Evolutionary conservation across 2,888 invertebrate species (phyloP), one percentile per base, ranked within the genome.

Genomic region (Stenodema calcarata): DNA sequence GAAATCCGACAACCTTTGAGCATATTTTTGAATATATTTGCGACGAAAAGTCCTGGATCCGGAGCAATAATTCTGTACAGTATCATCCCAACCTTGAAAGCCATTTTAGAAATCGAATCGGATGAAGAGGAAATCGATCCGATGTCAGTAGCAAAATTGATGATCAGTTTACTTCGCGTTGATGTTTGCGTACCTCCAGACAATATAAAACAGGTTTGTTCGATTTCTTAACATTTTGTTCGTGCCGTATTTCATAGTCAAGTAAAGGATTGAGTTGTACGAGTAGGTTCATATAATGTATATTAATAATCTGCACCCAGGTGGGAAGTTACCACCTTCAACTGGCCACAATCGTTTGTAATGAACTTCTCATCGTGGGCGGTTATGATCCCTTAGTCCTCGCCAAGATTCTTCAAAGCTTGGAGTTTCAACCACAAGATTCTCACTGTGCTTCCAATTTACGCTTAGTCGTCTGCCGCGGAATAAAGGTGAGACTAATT

Each of bases 101-200:
- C 81, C 14, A 27, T 47, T 23, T 9, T 81, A 27, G 54, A 80
- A 1, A 30, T 75, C 28, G 44, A 18, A 11, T 14, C 23, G 0
- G 73, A 86, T 0, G 44, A 73, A 44, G 80, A 73, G 16, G 81
- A 86, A 30, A 73, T 86, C 16, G 86, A 86, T 73, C 81, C 73
- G 0, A n/a, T 86, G 30, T n/a, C 86, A 14, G 81, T 86, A 6
- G 81, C 81, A 14, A 81, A 80, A 47, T 47, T 80, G 0, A 2
- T 86, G 30, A 44, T 86, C 28, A 75, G 44, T 23, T 62, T 86
- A 27, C 35, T 86, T 14, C 73, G 81, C 3, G n/a, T 42, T 16
- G 80, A 86, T 28, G 54, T 73, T 41, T 86, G 86, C 23, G 16
- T 27, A 7, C 86, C 86, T 14, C 86, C 86, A 3, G 23, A 18